Conservation (phyloP, 1,140 invertebrate genomes). For the Drosophila littoralis region DNA sequence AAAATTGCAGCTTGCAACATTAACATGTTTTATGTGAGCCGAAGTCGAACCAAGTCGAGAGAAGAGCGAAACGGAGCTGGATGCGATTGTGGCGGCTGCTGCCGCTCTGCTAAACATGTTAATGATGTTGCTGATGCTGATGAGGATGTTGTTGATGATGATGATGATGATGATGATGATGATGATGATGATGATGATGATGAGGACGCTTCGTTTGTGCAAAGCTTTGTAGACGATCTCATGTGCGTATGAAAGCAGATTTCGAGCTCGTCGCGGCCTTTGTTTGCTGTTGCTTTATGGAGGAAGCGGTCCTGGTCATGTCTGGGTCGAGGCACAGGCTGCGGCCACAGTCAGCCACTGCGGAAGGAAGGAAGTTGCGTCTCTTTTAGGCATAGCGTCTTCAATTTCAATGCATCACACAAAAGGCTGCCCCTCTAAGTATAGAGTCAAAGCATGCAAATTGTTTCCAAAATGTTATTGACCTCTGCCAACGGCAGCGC, state of each 20-base stretch:
- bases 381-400: constrained; percentile 23
- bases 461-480: constrained; percentile 68
- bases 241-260: constrained; percentile 43
- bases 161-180: constrained; percentile 6
- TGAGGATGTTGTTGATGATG: constrained; percentile 4
- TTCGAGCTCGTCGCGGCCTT: background rate
- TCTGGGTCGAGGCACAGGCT: background rate
- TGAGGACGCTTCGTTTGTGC: constrained; percentile 19
- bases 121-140: constrained; percentile 6
- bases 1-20: constrained; percentile 77
- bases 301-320: constrained; percentile 44
- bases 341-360: constrained; percentile 25
- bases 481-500: constrained; percentile 36
- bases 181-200: background rate
- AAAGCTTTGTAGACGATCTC: constrained; percentile 25
- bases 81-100: background rate
- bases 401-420: constrained; percentile 18
- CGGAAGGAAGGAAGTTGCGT: constrained; percentile 74
- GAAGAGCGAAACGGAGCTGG: constrained; percentile 20
- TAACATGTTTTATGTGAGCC: constrained; percentile 70
- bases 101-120: background rate
- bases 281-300: constrained; percentile 15
- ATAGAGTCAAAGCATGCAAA: constrained; percentile 53
- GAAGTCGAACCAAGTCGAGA: constrained; percentile 24
- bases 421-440: constrained; percentile 14